These are phyloP conservation scores for Anagrus nilaparvatae DNA, from an alignment of 1,140 invertebrate species.

Conservation along the genomic window DNA sequence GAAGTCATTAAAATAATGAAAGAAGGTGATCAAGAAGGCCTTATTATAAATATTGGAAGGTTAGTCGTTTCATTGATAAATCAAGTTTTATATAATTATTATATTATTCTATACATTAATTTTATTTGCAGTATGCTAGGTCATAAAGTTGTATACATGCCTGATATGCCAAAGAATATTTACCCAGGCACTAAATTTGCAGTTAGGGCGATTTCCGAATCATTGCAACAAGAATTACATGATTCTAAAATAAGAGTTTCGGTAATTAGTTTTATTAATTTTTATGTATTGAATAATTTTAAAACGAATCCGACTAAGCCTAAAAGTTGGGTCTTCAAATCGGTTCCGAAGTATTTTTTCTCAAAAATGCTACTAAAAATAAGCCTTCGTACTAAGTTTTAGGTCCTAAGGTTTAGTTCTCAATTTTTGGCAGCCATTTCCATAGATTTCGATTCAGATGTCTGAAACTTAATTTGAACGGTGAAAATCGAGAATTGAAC, in stretches of 20 bases:
- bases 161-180: neutral
- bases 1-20: constrained; percentile 8
- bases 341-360: too few species aligned
- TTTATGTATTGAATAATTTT: too few species aligned
- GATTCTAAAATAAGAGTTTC: neutral
- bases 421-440: too few species aligned
- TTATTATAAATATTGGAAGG: constrained; percentile 12
- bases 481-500: too few species aligned
- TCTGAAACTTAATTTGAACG: too few species aligned
- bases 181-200: constrained; percentile 9
- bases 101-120: neutral
- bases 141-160: neutral
- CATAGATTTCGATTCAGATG: too few species aligned
- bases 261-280: too few species aligned
- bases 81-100: neutral
- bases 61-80: neutral
- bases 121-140: neutral
- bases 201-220: constrained; percentile 2
- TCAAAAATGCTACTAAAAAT: too few species aligned
- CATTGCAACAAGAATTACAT: constrained; percentile 1
- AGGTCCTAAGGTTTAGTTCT: too few species aligned
- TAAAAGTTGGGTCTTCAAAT: too few species aligned
- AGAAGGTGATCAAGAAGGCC: constrained; percentile 4
- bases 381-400: too few species aligned
- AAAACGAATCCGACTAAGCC: too few species aligned